Conservation (phyloP, 2,797 vertebrate genomes). For the Rhynchonycteris naso region DNA sequence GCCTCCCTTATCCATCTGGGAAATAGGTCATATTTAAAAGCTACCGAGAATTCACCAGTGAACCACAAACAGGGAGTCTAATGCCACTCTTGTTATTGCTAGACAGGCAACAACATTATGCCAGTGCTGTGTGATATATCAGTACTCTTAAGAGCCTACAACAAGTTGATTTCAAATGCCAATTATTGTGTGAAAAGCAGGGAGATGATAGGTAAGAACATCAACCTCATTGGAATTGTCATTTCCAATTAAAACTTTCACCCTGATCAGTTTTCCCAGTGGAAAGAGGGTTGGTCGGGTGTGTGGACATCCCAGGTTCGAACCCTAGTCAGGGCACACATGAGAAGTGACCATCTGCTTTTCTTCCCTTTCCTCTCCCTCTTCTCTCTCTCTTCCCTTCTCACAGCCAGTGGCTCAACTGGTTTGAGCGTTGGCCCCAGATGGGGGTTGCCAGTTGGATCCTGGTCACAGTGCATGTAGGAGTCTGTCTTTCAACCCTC, state of each 20-base stretch:
- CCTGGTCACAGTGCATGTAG: too few relatives aligned
- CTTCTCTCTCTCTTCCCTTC: too few relatives aligned
- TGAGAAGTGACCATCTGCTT: too few relatives aligned
- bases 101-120: neutral
- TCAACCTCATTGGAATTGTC: constrained; percentile 10
- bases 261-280: neutral
- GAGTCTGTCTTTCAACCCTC: too few relatives aligned
- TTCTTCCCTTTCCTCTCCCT: too few relatives aligned
- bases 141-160: neutral
- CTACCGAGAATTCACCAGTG: neutral
- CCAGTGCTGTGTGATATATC: neutral
- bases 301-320: too few relatives aligned
- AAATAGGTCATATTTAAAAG: constrained; percentile 23
- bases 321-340: too few relatives aligned
- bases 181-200: neutral
- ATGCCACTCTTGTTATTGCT: neutral
- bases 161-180: constrained; percentile 29
- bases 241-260: constrained; percentile 44
- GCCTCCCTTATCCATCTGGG: neutral
- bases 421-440: too few relatives aligned
- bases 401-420: too few relatives aligned
- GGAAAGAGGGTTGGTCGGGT: too few relatives aligned
- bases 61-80: constrained; percentile 22
- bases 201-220: neutral
- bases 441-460: too few relatives aligned